These are phyloP conservation scores for Danionella cerebrum DNA, from an alignment of 2,113 vertebrate species.

Conservation along the genomic window DNA sequence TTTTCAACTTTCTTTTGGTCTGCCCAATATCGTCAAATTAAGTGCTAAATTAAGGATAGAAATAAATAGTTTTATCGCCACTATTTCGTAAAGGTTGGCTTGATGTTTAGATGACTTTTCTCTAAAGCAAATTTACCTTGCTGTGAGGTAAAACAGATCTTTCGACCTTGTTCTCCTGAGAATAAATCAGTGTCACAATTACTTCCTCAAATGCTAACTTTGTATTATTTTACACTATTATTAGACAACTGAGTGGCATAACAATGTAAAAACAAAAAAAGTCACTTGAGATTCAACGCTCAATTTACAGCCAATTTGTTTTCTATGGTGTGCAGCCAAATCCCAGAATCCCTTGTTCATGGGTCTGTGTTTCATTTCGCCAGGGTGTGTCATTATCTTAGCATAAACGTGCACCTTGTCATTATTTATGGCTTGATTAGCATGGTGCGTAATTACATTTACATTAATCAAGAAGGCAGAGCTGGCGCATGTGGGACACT, in stretches of 20 bases:
- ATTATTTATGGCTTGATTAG: conserved; percentile 72
- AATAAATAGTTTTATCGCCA: too few species aligned
- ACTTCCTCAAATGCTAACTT: neutral
- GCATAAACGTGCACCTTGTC: conserved; percentile 64
- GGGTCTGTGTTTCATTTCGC: conserved; percentile 43
- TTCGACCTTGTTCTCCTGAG: neutral
- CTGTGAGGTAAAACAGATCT: too few species aligned
- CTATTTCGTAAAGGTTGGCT: too few species aligned
- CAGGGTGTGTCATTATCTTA: conserved; percentile 57
- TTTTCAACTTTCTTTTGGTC: too few species aligned
- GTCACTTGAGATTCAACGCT: neutral
- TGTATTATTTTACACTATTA: neutral
- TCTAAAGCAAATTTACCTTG: too few species aligned
- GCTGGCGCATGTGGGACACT: conserved; percentile 55
- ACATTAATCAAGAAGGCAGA: conserved; percentile 69
- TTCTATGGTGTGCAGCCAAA: neutral
- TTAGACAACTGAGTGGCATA: neutral
- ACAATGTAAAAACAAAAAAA: neutral
- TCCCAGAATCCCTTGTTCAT: neutral
- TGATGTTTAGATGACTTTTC: too few species aligned
- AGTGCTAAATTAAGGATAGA: too few species aligned
- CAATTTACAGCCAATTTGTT: neutral
- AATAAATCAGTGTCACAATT: too few species aligned
- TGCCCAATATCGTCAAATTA: too few species aligned
- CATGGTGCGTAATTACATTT: conserved; percentile 62